Percentiles rank a stretch among this genome's conserved stretches.
Conservation (phyloP, 2,797 vertebrate genomes). For the Tiaroga cobitis region DNA sequence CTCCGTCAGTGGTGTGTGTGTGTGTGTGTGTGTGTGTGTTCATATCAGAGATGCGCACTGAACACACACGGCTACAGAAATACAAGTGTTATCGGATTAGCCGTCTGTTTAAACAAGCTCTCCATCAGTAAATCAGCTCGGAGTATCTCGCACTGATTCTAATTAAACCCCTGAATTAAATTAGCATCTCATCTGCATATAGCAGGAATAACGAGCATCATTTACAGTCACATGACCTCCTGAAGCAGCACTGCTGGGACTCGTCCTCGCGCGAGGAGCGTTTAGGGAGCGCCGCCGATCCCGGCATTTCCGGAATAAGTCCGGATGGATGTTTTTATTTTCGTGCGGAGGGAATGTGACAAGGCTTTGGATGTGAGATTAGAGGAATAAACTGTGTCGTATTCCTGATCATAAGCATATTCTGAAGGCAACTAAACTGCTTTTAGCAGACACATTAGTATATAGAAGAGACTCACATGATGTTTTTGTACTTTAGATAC, state of each 20-base stretch:
- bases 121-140: slow-evolving; percentile 40
- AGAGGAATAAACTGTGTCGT: background rate
- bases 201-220: slow-evolving; percentile 56
- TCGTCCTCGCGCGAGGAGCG: background rate
- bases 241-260: slow-evolving; percentile 35
- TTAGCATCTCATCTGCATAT: slow-evolving; percentile 62
- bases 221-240: slow-evolving; percentile 47
- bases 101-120: slow-evolving; percentile 34
- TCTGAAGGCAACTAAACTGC: slow-evolving; percentile 1
- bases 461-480: background rate
- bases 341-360: background rate
- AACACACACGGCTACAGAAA: slow-evolving; percentile 34
- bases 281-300: slow-evolving; percentile 4
- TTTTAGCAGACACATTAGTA: no score
- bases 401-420: background rate
- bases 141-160: slow-evolving; percentile 41
- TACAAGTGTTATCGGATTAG: slow-evolving; percentile 49
- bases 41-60: background rate
- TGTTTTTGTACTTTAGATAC: no score
- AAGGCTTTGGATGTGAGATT: background rate
- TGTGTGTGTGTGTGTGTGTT: background rate
- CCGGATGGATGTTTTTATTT: background rate
- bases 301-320: background rate
- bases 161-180: slow-evolving; percentile 59
- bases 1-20: background rate